Evolutionary conservation across 2,888 invertebrate genomes (phyloP).

Genomic region (Tupiocoris notatus): DNA sequence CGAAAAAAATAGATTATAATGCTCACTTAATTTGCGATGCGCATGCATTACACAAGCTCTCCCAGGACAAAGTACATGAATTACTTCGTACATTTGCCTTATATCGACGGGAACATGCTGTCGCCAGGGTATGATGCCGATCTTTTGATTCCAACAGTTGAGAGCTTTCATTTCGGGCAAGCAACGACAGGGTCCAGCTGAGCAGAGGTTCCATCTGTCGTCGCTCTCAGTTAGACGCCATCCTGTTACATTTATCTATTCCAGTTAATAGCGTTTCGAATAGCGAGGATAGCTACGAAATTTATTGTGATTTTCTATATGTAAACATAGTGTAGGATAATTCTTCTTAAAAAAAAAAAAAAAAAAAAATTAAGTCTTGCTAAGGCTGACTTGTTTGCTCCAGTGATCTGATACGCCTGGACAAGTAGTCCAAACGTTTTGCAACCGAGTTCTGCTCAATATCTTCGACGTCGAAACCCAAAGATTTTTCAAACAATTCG

Average conservation of each 20-base stretch:
- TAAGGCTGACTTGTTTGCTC: constrained; percentile 32
- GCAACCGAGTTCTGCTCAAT: constrained; percentile 4
- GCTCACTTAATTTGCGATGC: constrained; percentile 21
- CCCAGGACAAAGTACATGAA: background rate
- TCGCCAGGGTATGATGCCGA: constrained; percentile 61
- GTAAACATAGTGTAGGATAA: too few relatives aligned
- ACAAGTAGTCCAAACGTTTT: constrained; percentile 19
- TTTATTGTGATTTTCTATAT: too few relatives aligned
- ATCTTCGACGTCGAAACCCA: background rate
- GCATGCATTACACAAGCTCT: constrained; percentile 2
- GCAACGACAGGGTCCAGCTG: constrained; percentile 65
- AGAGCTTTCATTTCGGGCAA: constrained; percentile 64
- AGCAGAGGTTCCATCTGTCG: constrained; percentile 64
- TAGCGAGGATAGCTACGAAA: too few relatives aligned
- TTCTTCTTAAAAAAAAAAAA: too few relatives aligned
- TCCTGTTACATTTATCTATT: constrained; percentile 55
- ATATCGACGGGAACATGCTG: constrained; percentile 66
- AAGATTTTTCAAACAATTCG: constrained; percentile 1
- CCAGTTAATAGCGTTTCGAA: too few relatives aligned
- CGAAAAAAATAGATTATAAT: too few relatives aligned
- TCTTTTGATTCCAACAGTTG: constrained; percentile 67
- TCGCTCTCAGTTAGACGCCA: constrained; percentile 64
- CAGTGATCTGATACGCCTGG: constrained; percentile 26
- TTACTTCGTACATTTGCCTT: constrained; percentile 62
- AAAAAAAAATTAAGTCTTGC: too few relatives aligned